Percentiles rank a stretch among this genome's conserved stretches.
These are phyloP conservation scores for Caenorhabditis auriculariae DNA, from an alignment of 2,888 invertebrate species.

Conservation along the genomic window DNA sequence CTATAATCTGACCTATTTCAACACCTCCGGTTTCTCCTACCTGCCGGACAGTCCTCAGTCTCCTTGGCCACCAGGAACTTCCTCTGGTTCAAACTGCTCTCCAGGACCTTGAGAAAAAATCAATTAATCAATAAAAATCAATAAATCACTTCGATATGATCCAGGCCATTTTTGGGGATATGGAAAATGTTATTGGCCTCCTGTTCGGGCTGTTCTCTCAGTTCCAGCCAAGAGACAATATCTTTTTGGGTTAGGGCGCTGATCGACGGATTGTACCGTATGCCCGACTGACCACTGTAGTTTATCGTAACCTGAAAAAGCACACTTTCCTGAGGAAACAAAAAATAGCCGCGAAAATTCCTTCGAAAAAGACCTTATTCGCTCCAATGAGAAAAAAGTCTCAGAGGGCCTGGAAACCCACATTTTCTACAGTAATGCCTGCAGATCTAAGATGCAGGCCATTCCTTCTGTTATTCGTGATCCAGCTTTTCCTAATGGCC, in stretches of 20 bases:
- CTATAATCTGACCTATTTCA: too few species aligned
- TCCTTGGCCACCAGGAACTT: slow-evolving; percentile 55
- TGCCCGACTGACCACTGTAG: slow-evolving; percentile 82
- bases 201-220: slow-evolving; percentile 57
- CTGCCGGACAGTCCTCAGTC: slow-evolving; percentile 50
- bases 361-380: neutral
- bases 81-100: slow-evolving; percentile 57
- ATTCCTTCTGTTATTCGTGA: slow-evolving; percentile 69
- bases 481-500: slow-evolving; percentile 49
- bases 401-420: slow-evolving; percentile 58
- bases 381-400: neutral
- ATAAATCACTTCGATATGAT: slow-evolving; percentile 11
- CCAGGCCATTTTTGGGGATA: slow-evolving; percentile 23
- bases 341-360: neutral
- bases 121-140: too few species aligned
- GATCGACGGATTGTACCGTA: slow-evolving; percentile 80
- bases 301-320: slow-evolving; percentile 41
- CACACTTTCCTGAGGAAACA: neutral
- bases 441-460: slow-evolving; percentile 70
- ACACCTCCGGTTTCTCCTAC: too few species aligned
- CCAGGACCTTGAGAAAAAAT: slow-evolving; percentile 51
- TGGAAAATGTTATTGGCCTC: slow-evolving; percentile 48
- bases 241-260: slow-evolving; percentile 76
- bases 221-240: slow-evolving; percentile 79
- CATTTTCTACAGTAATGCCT: slow-evolving; percentile 69